Conservation (phyloP, 2,888 invertebrate genomes). For the Eristalinus sepulchralis region DNA sequence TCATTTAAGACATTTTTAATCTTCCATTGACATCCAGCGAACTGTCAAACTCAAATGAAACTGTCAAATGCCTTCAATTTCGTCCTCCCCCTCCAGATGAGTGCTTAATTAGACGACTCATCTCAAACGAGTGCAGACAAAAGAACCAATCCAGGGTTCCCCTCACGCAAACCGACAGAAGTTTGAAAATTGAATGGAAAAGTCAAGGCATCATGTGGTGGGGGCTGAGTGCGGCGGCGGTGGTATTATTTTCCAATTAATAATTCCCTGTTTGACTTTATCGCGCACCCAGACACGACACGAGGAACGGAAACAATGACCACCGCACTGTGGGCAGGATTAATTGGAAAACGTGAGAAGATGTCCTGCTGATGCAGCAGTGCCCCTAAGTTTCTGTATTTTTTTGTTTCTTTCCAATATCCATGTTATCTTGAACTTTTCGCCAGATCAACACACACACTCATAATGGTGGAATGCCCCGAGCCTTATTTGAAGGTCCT, state of each 20-base stretch:
- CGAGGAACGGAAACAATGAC: constrained; percentile 51
- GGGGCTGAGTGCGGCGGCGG: neutral
- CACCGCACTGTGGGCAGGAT: constrained; percentile 46
- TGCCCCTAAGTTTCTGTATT: neutral
- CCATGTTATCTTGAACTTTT: constrained; percentile 11
- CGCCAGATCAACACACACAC: neutral
- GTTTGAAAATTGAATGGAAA: constrained; percentile 36
- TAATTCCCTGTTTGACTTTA: constrained; percentile 65
- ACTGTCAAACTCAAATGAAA: constrained; percentile 16
- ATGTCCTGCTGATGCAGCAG: constrained; percentile 63
- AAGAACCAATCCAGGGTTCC: neutral
- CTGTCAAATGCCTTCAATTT: neutral
- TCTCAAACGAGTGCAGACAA: neutral
- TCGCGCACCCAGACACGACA: constrained; percentile 32
- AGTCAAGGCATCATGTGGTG: neutral
- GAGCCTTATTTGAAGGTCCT: neutral
- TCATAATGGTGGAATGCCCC: neutral
- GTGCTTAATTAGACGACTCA: constrained; percentile 35
- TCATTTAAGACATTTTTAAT: neutral
- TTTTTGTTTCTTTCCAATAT: neutral
- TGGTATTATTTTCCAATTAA: constrained; percentile 68
- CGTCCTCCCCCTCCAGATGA: neutral
- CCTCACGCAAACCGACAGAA: constrained; percentile 10
- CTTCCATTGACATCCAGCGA: neutral
- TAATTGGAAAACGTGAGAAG: constrained; percentile 70